Evolutionary conservation across 2,113 vertebrate genomes (phyloP).

Genomic region (Urocolius indicus): DNA sequence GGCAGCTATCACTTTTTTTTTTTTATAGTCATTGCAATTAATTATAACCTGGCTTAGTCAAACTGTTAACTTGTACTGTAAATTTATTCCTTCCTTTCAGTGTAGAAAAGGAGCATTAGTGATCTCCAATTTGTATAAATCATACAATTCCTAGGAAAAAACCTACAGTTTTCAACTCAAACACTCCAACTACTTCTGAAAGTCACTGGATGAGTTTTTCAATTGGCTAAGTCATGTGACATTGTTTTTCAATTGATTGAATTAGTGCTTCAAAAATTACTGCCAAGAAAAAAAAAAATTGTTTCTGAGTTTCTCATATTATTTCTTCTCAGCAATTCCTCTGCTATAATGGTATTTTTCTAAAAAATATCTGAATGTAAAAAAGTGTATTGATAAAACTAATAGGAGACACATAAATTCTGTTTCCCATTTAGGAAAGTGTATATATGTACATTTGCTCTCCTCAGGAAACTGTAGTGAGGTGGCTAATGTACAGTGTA

Average conservation of each 20-base stretch:
- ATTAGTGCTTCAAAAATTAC: background rate
- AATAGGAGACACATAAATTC: background rate
- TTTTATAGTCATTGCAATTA: background rate
- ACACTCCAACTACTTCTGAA: background rate
- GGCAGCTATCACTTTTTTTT: background rate
- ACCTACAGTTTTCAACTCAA: background rate
- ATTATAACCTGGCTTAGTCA: background rate
- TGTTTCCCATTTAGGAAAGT: background rate
- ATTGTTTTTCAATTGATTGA: background rate
- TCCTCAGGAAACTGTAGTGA: background rate
- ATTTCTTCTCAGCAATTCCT: background rate
- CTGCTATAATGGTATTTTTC: background rate
- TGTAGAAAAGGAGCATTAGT: background rate
- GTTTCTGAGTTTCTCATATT: background rate
- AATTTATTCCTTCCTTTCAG: background rate
- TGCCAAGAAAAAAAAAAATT: background rate
- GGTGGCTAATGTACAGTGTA: background rate
- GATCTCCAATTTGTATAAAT: background rate
- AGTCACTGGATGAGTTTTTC: background rate
- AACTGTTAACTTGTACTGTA: background rate
- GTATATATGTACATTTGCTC: background rate
- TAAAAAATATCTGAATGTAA: background rate
- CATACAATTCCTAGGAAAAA: background rate
- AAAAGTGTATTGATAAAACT: background rate
- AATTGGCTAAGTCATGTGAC: background rate